These are phyloP conservation scores for Microcebus ravelobensis DNA, from an alignment of 2,113 vertebrate species.

Conservation along the genomic window DNA sequence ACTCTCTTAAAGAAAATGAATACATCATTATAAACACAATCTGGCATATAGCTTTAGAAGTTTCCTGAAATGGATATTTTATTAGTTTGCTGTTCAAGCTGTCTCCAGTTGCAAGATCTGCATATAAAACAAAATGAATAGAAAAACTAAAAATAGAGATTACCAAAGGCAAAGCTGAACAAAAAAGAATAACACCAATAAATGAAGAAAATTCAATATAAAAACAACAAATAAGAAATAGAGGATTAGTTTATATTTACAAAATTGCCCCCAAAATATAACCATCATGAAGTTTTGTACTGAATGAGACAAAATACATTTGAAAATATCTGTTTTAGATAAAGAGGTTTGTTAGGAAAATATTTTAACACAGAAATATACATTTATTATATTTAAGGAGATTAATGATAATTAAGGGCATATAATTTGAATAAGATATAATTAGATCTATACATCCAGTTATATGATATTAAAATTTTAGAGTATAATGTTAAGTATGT, in stretches of 20 bases:
- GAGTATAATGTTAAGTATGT: not conserved
- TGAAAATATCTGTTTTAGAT: not conserved
- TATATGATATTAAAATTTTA: not conserved
- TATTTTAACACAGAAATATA: not conserved
- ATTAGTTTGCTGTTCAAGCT: slow-evolving; percentile 27
- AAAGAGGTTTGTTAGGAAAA: not conserved
- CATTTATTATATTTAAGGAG: not conserved
- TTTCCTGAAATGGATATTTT: not conserved
- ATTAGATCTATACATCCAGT: not conserved
- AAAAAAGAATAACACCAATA: not conserved
- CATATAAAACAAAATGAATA: slow-evolving; percentile 25
- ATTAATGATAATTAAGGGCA: not conserved
- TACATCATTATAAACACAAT: not conserved
- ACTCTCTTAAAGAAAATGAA: slow-evolving; percentile 11
- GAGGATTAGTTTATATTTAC: not conserved
- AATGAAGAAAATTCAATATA: not conserved
- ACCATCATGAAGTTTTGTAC: not conserved
- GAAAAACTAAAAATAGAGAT: not conserved
- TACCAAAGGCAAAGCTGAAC: not conserved
- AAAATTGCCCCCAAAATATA: not conserved
- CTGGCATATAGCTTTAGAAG: not conserved
- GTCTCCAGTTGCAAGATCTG: not conserved
- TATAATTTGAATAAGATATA: not conserved
- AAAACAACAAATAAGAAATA: not conserved
- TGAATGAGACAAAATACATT: not conserved